Evolutionary conservation across 2,113 vertebrate species (phyloP).

Genomic region (Trematocara nigrifrons): DNA sequence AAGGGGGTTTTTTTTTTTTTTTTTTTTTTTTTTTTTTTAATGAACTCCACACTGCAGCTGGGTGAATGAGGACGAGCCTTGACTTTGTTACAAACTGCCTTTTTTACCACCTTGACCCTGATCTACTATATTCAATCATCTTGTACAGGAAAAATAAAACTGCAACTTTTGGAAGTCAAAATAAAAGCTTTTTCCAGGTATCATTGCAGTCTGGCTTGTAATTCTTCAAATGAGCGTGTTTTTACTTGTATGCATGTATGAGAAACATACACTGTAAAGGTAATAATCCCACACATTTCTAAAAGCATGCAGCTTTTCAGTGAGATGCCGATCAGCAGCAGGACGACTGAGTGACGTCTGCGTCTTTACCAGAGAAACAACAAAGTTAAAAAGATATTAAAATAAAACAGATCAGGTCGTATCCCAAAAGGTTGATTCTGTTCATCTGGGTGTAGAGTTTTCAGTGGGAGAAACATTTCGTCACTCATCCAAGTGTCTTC

Average conservation of each 20-base stretch:
- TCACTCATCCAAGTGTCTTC: not conserved
- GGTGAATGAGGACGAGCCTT: not conserved
- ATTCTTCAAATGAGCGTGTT: not conserved
- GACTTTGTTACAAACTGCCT: not conserved
- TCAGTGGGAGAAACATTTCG: not conserved
- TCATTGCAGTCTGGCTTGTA: not conserved
- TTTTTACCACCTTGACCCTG: not conserved
- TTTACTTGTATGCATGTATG: not conserved
- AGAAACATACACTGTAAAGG: not conserved
- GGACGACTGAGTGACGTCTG: not conserved
- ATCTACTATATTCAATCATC: not conserved
- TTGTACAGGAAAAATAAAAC: not conserved
- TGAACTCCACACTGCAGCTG: not conserved
- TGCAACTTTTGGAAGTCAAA: not conserved
- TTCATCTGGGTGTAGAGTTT: not conserved
- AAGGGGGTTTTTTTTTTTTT: no score
- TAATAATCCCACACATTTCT: not conserved
- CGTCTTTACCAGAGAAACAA: not conserved
- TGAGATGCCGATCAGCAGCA: not conserved
- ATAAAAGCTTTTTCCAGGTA: slow-evolving; percentile 15
- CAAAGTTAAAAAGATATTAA: not conserved
- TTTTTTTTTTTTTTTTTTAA: not conserved
- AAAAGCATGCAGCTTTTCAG: not conserved
- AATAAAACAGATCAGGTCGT: not conserved
- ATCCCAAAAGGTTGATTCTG: not conserved